Evolutionary conservation across 2,113 vertebrate genomes (phyloP).

Genomic region (Gavialis gangeticus): DNA sequence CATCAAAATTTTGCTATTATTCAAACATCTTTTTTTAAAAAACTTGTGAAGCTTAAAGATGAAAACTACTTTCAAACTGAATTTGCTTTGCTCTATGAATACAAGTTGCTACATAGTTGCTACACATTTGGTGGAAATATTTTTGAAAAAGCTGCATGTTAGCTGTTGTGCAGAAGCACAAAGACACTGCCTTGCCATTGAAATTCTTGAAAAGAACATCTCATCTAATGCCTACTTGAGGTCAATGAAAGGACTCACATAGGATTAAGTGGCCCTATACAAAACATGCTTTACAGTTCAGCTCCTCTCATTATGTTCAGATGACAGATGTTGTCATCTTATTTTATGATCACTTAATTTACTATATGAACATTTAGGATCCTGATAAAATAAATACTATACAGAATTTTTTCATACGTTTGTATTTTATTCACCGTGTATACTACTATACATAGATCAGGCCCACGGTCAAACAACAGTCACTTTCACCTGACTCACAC

Average conservation of each 20-base stretch:
- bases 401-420: background rate
- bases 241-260: background rate
- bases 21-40: background rate
- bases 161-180: background rate
- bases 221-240: background rate
- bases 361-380: background rate
- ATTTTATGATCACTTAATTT: background rate
- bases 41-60: conserved; percentile 29
- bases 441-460: background rate
- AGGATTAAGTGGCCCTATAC: background rate
- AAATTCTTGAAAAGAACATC: background rate
- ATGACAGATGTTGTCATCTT: background rate
- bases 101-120: conserved; percentile 36
- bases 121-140: conserved; percentile 33
- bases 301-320: background rate
- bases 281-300: background rate
- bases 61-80: conserved; percentile 54
- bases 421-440: background rate
- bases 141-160: conserved; percentile 40
- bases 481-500: background rate
- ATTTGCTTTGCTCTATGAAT: conserved; percentile 41
- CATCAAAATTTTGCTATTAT: conserved; percentile 13
- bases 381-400: background rate
- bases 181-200: background rate
- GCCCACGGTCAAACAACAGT: background rate